Conservation (phyloP, 2,113 vertebrate genomes). For the Eudyptes chrysolophus region DNA sequence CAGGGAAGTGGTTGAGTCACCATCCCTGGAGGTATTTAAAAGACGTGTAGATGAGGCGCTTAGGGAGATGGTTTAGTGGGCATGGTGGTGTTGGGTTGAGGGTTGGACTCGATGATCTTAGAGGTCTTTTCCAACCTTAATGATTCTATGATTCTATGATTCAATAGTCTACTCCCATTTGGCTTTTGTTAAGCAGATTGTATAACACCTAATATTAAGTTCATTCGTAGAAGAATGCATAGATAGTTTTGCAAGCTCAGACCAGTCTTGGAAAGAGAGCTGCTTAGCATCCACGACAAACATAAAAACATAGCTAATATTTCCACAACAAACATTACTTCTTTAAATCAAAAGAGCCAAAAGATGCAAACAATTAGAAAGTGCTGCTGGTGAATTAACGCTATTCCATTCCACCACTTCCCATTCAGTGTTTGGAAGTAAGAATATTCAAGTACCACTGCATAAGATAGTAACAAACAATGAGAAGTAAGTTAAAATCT, state of each 20-base stretch:
- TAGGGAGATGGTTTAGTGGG: no score
- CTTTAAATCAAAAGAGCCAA: neutral
- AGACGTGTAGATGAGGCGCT: no score
- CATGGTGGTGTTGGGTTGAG: no score
- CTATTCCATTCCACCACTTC: neutral
- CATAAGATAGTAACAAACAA: neutral
- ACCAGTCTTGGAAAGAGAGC: neutral
- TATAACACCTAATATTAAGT: neutral
- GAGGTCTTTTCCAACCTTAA: no score
- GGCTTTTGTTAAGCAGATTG: neutral
- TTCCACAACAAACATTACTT: neutral
- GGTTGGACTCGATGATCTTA: no score
- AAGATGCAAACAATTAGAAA: neutral
- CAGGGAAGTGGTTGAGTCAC: no score
- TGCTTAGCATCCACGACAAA: neutral
- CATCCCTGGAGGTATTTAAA: no score
- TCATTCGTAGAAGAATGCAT: neutral
- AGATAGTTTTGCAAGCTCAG: neutral
- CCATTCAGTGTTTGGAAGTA: neutral
- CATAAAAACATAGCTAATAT: neutral
- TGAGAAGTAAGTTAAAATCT: neutral
- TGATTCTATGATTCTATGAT: no score
- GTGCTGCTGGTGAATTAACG: neutral
- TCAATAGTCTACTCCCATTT: neutral
- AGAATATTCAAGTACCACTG: neutral